These are phyloP conservation scores for Erpobdella octoculata DNA, from an alignment of 2,888 invertebrate genomes.

Conservation along the genomic window DNA sequence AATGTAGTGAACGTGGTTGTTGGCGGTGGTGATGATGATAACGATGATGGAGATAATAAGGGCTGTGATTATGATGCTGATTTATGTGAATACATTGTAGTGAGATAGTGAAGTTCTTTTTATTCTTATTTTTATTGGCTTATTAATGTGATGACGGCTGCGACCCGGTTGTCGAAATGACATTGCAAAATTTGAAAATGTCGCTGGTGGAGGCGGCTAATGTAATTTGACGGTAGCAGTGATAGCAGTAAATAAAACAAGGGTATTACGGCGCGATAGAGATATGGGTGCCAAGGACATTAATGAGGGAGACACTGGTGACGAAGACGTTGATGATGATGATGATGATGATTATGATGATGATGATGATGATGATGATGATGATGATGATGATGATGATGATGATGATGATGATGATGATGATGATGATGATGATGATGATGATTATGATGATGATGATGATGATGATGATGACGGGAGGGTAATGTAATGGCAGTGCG, in stretches of 20 bases:
- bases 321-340: neutral
- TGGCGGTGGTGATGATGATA: neutral
- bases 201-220: neutral
- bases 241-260: neutral
- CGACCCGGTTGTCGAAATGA: no score
- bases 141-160: no score
- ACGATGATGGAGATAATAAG: neutral
- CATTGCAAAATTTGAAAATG: neutral
- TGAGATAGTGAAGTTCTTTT: no score
- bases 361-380: neutral
- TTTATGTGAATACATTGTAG: neutral
- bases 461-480: neutral
- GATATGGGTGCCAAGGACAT: neutral
- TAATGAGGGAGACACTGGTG: neutral
- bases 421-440: constrained; percentile 26
- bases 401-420: constrained; percentile 23
- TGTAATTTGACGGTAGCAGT: neutral
- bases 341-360: neutral
- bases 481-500: no score
- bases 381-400: constrained; percentile 12
- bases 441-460: constrained; percentile 15
- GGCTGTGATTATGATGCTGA: neutral
- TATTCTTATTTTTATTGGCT: no score
- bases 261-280: neutral
- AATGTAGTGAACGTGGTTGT: no score